phyloP scores from a whole-genome alignment of 2,113 vertebrate species.

The Psilopogon haemacephalus region DNA sequence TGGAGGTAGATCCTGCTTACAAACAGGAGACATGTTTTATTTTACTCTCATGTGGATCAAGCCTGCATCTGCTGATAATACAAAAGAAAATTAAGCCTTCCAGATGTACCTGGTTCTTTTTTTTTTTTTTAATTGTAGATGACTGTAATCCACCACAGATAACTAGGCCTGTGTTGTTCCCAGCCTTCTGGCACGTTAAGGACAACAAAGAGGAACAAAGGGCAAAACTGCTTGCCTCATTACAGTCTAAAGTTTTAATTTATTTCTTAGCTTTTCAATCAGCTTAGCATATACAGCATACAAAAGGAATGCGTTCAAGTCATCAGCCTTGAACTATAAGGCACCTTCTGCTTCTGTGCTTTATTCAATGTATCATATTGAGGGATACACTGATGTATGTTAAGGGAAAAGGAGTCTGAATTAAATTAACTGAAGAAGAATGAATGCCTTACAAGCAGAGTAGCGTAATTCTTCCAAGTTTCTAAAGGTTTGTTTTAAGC shows the following conservation, averaged over 20 bases:
- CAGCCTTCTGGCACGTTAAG: neutral
- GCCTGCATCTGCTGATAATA: neutral
- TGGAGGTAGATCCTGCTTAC: neutral
- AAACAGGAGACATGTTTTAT: neutral
- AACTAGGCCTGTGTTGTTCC: neutral
- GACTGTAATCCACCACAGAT: neutral
- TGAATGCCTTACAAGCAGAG: neutral
- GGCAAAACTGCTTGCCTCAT: neutral
- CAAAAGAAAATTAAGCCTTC: neutral
- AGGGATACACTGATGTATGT: neutral
- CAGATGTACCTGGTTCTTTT: neutral
- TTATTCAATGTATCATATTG: neutral
- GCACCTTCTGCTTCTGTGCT: neutral
- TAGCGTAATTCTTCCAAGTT: slow-evolving; percentile 1
- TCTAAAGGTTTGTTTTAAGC: neutral
- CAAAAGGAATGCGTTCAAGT: neutral
- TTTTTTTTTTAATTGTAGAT: neutral
- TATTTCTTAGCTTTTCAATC: neutral
- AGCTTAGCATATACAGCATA: neutral
- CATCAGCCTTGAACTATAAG: neutral
- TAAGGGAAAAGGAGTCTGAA: neutral
- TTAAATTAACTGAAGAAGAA: neutral
- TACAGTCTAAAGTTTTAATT: neutral
- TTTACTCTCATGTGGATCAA: neutral
- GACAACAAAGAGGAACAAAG: neutral